These are phyloP conservation scores for Phylloscopus collybita DNA, from an alignment of 2,797 vertebrate species.

Conservation along the genomic window DNA sequence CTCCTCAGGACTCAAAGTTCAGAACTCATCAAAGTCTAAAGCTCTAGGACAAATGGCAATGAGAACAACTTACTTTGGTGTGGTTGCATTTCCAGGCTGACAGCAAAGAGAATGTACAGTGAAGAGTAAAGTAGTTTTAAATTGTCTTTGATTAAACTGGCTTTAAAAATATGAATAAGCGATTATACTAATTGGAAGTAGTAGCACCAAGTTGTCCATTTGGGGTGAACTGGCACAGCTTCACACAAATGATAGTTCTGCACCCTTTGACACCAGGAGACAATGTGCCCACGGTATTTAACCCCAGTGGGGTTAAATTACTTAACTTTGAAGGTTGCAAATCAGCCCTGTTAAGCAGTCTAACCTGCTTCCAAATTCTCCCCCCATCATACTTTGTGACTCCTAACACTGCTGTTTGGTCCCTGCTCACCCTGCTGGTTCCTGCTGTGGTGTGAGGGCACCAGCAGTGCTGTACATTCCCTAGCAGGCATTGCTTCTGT, in stretches of 20 bases:
- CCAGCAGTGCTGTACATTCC: background rate
- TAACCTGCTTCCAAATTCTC: background rate
- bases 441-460: background rate
- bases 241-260: background rate
- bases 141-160: background rate
- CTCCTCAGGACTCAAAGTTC: background rate
- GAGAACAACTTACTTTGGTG: background rate
- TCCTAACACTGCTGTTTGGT: background rate
- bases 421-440: rapidly evolving
- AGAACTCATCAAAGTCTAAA: background rate
- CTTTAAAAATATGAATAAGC: background rate
- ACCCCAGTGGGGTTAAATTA: background rate
- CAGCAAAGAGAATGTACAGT: background rate
- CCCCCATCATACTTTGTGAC: background rate
- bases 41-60: background rate
- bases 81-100: background rate
- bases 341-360: background rate
- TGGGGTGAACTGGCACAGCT: background rate
- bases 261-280: background rate
- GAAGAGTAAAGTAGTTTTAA: background rate
- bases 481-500: constrained; percentile 9
- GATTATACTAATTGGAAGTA: background rate
- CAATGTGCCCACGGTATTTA: rapidly evolving
- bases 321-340: background rate
- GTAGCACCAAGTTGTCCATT: background rate